A percentile compares a stretch with the other conserved stretches of the same genome.
Evolutionary conservation across 2,888 invertebrate species (phyloP).

Genomic region (Dysmachus trigonus): DNA sequence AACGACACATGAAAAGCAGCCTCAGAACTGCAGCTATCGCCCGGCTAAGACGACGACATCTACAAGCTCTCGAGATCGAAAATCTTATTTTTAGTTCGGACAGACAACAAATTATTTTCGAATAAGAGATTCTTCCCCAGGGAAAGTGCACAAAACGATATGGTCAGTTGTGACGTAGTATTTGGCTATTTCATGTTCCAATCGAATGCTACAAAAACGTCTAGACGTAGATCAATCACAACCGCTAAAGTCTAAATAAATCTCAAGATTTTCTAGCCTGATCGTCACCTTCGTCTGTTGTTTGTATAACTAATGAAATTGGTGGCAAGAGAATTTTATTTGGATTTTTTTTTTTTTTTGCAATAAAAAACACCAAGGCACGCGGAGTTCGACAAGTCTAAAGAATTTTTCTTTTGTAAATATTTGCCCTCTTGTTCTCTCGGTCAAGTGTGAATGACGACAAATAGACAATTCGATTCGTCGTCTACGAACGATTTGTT

Average conservation of each 20-base stretch:
- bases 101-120: constrained; percentile 24
- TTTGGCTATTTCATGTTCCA: background rate
- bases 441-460: constrained; percentile 25
- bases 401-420: constrained; percentile 1
- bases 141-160: background rate
- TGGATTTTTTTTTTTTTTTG: background rate
- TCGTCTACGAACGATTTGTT: background rate
- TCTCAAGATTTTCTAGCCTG: background rate
- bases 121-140: constrained; percentile 22
- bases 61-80: background rate
- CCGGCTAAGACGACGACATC: background rate
- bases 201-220: background rate
- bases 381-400: background rate
- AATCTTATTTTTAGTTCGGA: constrained; percentile 26
- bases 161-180: background rate
- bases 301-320: background rate
- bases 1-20: background rate
- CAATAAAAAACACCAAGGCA: background rate
- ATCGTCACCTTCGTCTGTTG: background rate
- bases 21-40: background rate
- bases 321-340: background rate
- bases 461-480: background rate
- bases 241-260: background rate
- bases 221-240: background rate
- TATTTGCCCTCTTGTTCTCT: constrained; percentile 21